Base-by-base conservation (phyloP, 2,888 invertebrate genomes). In the Scaptodrosophila latifasciaeformis region DNA sequence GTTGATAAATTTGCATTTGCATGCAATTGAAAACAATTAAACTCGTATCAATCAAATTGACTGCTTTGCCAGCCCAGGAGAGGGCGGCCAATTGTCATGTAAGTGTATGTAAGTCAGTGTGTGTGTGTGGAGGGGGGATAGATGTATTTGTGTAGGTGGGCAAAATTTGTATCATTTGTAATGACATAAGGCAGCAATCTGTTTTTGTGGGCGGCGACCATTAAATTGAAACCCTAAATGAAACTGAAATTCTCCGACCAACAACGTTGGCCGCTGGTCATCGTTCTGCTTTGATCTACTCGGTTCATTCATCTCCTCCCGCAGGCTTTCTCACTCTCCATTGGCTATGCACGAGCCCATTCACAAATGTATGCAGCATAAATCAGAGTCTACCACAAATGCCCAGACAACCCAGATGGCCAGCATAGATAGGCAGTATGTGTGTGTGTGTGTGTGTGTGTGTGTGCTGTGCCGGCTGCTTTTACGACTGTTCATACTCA, bases 21-120 rank as follows among this genome's bases (percentile, higher is more conserved):
- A 61, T 62, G 55, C 76, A 68, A 76, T 79, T 67, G 54, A 62
- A 69, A 56, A 57, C 62, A 69, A 77, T 79, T 79, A 79, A 79
- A 79, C 45, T 59, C 65, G 45, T 60, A 68, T 64, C 77, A 68
- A 76, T 65, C 54, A 57, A 56, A 49, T 51, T 35, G 49, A 44
- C 48, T 54, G 24, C 24, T 3, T 5, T 7, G 4, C 24, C 24
- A 24, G 24, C 24, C 24, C n/a, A n/a, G n/a, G n/a, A 35, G 37
- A 45, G 10, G 24, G 35, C 46, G 46, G 3, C 5, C 27, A 27
- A 27, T 6, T 27, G 9, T 9, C 35, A 35, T 35, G 17, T 19
- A 19, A 30, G 34, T 45, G 24, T 31, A 12, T 15, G 17, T 5
- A n/a, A 12, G 27, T 5, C 24, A 3, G 10, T 13, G 40, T 44